Conservation (phyloP, 1,140 invertebrate species). For the Eurytemora carolleeae region DNA sequence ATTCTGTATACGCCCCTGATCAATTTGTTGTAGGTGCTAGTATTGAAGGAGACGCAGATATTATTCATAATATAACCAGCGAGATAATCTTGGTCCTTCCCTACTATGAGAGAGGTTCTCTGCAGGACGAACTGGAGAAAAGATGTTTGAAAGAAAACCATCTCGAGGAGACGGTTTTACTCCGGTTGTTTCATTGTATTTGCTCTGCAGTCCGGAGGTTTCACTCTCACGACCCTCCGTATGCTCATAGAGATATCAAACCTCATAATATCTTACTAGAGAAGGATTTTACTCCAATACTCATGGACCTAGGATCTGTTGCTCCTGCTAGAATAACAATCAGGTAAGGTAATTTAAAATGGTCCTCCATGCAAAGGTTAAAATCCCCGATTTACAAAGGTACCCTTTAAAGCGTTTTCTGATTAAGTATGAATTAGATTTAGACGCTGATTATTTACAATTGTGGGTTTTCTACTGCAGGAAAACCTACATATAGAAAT, state of each 20-base stretch:
- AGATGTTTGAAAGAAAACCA: constrained; percentile 36
- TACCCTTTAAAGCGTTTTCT: no score
- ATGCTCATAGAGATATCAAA: constrained; percentile 65
- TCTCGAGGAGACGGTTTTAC: constrained; percentile 39
- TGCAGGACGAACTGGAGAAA: constrained; percentile 37
- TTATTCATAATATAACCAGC: constrained; percentile 42
- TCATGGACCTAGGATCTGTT: constrained; percentile 65
- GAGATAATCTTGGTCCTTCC: constrained; percentile 55
- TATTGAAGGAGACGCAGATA: constrained; percentile 39
- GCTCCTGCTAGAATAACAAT: constrained; percentile 50
- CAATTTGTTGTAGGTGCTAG: constrained; percentile 51
- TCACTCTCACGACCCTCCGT: constrained; percentile 47
- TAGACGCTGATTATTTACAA: no score
- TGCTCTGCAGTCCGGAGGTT: constrained; percentile 52
- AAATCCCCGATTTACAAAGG: no score
- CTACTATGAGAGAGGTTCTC: constrained; percentile 41
- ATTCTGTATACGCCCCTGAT: no score
- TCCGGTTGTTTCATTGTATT: constrained; percentile 48
- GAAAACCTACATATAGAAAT: no score
- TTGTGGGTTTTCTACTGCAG: no score
- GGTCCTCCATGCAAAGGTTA: no score
- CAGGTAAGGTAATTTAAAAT: constrained; percentile 39
- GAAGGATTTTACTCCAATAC: constrained; percentile 44
- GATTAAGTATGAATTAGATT: no score
- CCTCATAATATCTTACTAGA: constrained; percentile 57